phyloP scores from a whole-genome alignment of 1,140 invertebrate genomes.

The Drosophila sproati region DNA sequence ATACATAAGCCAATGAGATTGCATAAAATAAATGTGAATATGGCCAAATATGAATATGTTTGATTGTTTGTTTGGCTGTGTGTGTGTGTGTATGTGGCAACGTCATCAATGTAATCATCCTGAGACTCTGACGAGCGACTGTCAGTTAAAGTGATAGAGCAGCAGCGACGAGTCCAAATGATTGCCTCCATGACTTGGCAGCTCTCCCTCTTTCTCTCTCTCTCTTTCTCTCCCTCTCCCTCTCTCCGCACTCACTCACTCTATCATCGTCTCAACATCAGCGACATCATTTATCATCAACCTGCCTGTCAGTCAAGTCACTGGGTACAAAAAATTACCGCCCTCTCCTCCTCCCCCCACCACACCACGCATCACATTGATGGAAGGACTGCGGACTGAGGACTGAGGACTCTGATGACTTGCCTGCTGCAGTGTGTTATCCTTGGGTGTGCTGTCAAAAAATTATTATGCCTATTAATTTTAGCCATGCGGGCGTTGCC shows the following conservation, averaged over 20 bases:
- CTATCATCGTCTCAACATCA: slow-evolving; percentile 54
- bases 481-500: slow-evolving; percentile 73
- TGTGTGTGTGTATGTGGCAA: slow-evolving; percentile 60
- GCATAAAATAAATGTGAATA: slow-evolving; percentile 64
- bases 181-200: slow-evolving; percentile 80
- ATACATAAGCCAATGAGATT: slow-evolving; percentile 49
- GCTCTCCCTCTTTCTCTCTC: slow-evolving; percentile 7
- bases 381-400: slow-evolving; percentile 40
- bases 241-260: not conserved
- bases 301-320: slow-evolving; percentile 83
- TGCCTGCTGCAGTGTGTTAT: slow-evolving; percentile 72
- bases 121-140: slow-evolving; percentile 67
- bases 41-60: slow-evolving; percentile 54
- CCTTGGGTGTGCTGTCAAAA: slow-evolving; percentile 84
- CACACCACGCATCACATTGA: slow-evolving; percentile 38
- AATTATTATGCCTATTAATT: slow-evolving; percentile 85
- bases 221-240: not conserved
- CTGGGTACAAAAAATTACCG: slow-evolving; percentile 46
- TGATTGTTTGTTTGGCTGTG: slow-evolving; percentile 13
- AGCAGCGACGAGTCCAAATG: slow-evolving; percentile 58
- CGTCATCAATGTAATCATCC: slow-evolving; percentile 82
- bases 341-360: slow-evolving; percentile 8
- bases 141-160: slow-evolving; percentile 69
- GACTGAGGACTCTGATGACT: slow-evolving; percentile 63
- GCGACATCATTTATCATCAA: slow-evolving; percentile 85